A percentile compares a stretch with the other conserved stretches of the same genome.
Conservation (phyloP, 2,797 vertebrate species). For the Danio jaintianensis region DNA sequence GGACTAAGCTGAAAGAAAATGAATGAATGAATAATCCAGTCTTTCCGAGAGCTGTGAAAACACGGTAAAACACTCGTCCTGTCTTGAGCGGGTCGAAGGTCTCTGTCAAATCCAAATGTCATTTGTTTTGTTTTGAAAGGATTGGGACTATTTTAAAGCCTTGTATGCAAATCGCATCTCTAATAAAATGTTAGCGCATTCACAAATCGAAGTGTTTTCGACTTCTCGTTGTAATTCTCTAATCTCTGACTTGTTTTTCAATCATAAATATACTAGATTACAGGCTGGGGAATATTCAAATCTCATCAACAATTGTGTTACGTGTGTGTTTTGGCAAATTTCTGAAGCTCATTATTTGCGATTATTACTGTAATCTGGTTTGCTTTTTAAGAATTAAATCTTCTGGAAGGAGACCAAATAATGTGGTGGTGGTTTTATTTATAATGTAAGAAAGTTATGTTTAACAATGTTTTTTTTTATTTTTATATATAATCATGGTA, state of each 20-base stretch:
- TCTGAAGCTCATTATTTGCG: conserved; percentile 11
- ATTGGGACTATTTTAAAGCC: conserved; percentile 33
- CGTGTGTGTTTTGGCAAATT: conserved; percentile 9
- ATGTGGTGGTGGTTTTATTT: no score
- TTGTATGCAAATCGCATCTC: conserved; percentile 17
- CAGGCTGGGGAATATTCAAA: conserved; percentile 7
- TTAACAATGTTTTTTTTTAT: no score
- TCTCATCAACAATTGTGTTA: neutral
- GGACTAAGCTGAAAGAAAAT: no score
- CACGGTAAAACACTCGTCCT: neutral
- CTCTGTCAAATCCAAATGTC: conserved; percentile 3
- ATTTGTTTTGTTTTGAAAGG: conserved; percentile 13
- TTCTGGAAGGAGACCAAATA: neutral
- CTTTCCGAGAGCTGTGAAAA: neutral
- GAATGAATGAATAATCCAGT: neutral
- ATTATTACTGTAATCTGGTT: conserved; percentile 1
- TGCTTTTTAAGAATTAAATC: neutral
- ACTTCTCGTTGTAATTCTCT: neutral
- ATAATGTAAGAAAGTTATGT: no score
- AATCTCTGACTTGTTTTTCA: conserved; percentile 25
- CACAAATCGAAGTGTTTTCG: conserved; percentile 9
- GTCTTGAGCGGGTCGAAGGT: neutral
- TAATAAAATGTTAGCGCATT: conserved; percentile 7
- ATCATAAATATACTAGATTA: conserved; percentile 39
- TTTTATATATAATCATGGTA: no score